Percentiles rank a stretch among this genome's conserved stretches.
phyloP scores from a whole-genome alignment of 2,113 vertebrate species.

The Spea bombifrons region DNA sequence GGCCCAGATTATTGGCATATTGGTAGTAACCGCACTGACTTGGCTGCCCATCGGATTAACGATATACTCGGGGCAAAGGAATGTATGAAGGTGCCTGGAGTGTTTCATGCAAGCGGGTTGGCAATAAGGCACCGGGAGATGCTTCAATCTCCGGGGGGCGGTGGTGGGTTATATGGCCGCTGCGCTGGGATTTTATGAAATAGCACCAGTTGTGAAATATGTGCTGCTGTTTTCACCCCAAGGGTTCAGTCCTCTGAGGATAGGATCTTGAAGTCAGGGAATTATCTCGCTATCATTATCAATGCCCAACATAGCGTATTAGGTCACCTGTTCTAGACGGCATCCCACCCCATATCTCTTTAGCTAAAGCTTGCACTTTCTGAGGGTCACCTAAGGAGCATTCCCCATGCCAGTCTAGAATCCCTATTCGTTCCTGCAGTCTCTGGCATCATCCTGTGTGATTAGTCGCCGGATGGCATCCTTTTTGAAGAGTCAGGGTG shows the following conservation, averaged over 20 bases:
- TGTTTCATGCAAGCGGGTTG: neutral
- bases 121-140: constrained; percentile 39
- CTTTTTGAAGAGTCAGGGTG: constrained; percentile 28
- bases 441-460: neutral
- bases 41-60: neutral
- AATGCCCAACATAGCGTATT: neutral
- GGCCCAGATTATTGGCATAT: constrained; percentile 6
- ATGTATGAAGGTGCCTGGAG: constrained; percentile 13
- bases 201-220: constrained; percentile 2
- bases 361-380: too few species aligned
- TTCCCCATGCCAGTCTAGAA: neutral
- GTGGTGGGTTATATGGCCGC: neutral
- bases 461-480: neutral
- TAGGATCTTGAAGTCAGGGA: neutral
- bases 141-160: neutral
- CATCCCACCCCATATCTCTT: too few species aligned
- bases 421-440: neutral
- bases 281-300: neutral
- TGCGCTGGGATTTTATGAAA: neutral
- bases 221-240: neutral
- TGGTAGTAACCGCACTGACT: neutral
- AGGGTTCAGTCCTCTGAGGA: neutral
- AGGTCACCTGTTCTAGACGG: neutral
- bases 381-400: too few species aligned
- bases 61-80: neutral